Evolutionary conservation across 2,797 vertebrate species (phyloP).

Genomic region (Coregonus sp.): DNA sequence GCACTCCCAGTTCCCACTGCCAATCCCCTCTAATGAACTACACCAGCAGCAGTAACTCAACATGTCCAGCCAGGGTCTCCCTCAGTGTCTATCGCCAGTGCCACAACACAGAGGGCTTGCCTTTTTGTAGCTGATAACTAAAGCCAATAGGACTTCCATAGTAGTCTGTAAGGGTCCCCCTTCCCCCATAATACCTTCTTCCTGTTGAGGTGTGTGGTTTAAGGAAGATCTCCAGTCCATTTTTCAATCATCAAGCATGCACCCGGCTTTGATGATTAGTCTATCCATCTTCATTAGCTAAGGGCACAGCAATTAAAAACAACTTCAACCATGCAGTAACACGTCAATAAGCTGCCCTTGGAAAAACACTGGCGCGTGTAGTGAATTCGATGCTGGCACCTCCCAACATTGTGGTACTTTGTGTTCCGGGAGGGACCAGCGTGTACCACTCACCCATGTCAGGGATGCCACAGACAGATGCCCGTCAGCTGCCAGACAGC

Average conservation of each 20-base stretch:
- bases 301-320: too few relatives aligned
- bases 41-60: background rate
- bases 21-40: background rate
- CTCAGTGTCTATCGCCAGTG: background rate
- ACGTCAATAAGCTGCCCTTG: too few relatives aligned
- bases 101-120: background rate
- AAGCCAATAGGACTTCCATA: background rate
- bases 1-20: background rate
- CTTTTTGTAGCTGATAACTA: background rate
- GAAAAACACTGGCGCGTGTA: background rate
- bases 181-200: too few relatives aligned
- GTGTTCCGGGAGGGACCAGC: background rate
- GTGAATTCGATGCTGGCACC: background rate
- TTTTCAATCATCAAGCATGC: too few relatives aligned
- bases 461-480: background rate
- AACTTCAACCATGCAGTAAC: too few relatives aligned
- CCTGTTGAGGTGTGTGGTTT: too few relatives aligned
- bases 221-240: too few relatives aligned
- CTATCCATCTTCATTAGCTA: too few relatives aligned
- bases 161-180: too few relatives aligned
- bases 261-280: too few relatives aligned
- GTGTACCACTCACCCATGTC: background rate
- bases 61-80: background rate
- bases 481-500: background rate
- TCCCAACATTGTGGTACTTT: background rate